Conservation (phyloP, 1,140 invertebrate species). For the Parapsyche elsis region DNA sequence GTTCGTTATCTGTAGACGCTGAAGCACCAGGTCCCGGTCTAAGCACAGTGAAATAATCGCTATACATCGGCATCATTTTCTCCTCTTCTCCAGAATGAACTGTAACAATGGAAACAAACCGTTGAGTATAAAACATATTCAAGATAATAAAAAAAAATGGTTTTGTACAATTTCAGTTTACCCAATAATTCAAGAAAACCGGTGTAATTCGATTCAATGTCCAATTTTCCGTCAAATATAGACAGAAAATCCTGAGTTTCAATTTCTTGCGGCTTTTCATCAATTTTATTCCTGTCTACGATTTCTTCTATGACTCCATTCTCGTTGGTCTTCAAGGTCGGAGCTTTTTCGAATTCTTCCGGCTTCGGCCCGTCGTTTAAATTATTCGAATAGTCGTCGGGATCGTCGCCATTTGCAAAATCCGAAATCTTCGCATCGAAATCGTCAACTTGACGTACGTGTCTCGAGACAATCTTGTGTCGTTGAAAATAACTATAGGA, state of each 20-base stretch:
- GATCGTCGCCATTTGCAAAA: not conserved
- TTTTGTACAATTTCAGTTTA: no score
- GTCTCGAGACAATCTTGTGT: conserved; percentile 16
- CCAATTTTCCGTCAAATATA: conserved; percentile 75
- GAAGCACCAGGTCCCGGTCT: conserved; percentile 66
- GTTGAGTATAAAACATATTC: not conserved
- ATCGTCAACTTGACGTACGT: not conserved
- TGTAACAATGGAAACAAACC: not conserved
- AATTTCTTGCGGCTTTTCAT: not conserved
- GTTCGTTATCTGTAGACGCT: conserved; percentile 53
- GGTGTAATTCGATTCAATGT: conserved; percentile 82
- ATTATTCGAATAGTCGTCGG: not conserved
- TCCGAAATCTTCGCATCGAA: not conserved
- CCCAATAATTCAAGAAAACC: conserved; percentile 84
- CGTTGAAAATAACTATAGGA: not conserved
- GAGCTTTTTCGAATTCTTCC: not conserved
- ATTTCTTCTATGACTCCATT: conserved; percentile 1
- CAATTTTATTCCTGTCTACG: conserved; percentile 24
- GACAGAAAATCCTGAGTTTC: not conserved
- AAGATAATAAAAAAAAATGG: conserved; percentile 49
- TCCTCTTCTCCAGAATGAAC: conserved; percentile 52
- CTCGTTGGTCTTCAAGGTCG: not conserved
- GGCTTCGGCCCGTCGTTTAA: conserved; percentile 17
- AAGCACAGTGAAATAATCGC: conserved; percentile 70
- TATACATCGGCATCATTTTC: conserved; percentile 66